Evolutionary conservation across 2,888 invertebrate genomes (phyloP).

Genomic region (Drosophila infuscata): DNA sequence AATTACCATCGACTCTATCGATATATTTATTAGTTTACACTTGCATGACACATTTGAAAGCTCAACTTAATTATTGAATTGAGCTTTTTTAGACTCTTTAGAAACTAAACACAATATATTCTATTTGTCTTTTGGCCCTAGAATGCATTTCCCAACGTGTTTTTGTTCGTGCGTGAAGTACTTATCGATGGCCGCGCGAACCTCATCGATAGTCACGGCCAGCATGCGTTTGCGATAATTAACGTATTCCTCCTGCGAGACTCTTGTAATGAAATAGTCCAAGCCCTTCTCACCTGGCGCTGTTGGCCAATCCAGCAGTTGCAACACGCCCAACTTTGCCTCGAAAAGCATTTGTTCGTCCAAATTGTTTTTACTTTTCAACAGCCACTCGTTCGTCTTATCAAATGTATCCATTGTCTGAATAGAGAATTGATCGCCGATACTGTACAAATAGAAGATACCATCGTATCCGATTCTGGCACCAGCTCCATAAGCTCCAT

Average conservation of each 20-base stretch:
- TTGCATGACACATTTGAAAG: background rate
- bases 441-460: conserved; percentile 93
- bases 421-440: conserved; percentile 94
- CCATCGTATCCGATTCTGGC: conserved; percentile 90
- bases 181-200: conserved; percentile 89
- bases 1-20: background rate
- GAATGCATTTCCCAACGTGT: conserved; percentile 89
- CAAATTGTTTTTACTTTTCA: conserved; percentile 87
- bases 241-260: conserved; percentile 92
- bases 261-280: conserved; percentile 90
- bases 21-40: background rate
- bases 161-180: conserved; percentile 87
- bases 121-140: conserved; percentile 88
- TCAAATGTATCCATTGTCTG: conserved; percentile 93
- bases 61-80: background rate
- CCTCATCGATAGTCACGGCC: conserved; percentile 89
- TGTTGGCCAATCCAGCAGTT: conserved; percentile 93
- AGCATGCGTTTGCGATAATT: conserved; percentile 91
- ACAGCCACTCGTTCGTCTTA: conserved; percentile 90
- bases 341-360: conserved; percentile 91
- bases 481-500: conserved; percentile 97
- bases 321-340: conserved; percentile 95
- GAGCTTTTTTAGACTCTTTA: background rate
- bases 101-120: background rate
- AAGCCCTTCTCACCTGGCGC: conserved; percentile 93